Percentiles rank a stretch among this genome's conserved stretches.
Conservation (phyloP, 2,113 vertebrate genomes). For the Grus americana region DNA sequence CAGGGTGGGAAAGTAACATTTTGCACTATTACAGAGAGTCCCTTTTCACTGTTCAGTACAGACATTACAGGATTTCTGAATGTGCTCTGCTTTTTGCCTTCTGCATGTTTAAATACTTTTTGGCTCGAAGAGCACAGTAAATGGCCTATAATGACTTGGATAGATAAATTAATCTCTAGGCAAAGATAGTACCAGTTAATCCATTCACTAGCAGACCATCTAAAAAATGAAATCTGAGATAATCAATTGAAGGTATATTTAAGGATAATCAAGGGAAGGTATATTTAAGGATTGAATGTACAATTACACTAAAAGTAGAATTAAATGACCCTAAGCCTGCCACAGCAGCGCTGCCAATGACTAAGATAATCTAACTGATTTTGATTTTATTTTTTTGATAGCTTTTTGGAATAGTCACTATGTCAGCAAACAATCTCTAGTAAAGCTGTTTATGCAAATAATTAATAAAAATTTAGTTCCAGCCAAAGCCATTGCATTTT, state of each 20-base stretch:
- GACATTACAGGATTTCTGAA: neutral
- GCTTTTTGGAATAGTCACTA: neutral
- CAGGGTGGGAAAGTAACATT: neutral
- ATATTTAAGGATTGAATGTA: constrained; percentile 39
- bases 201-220: neutral
- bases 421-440: neutral
- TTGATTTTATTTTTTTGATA: neutral
- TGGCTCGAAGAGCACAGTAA: constrained; percentile 25
- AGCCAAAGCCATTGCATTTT: neutral
- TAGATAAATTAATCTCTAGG: constrained; percentile 56
- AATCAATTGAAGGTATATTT: constrained; percentile 35
- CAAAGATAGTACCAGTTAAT: constrained; percentile 33
- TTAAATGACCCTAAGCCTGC: constrained; percentile 34
- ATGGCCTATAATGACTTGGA: constrained; percentile 51
- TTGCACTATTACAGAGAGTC: neutral
- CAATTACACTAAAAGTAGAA: constrained; percentile 54
- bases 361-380: neutral
- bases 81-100: constrained; percentile 42
- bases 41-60: neutral
- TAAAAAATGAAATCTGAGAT: constrained; percentile 32
- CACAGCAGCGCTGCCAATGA: neutral
- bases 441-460: neutral
- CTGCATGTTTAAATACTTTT: constrained; percentile 43
- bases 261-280: constrained; percentile 31
- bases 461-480: neutral